A percentile compares a stretch with the other conserved stretches of the same genome.
Conservation (phyloP, 2,888 invertebrate species). For the Cerastoderma edule region DNA sequence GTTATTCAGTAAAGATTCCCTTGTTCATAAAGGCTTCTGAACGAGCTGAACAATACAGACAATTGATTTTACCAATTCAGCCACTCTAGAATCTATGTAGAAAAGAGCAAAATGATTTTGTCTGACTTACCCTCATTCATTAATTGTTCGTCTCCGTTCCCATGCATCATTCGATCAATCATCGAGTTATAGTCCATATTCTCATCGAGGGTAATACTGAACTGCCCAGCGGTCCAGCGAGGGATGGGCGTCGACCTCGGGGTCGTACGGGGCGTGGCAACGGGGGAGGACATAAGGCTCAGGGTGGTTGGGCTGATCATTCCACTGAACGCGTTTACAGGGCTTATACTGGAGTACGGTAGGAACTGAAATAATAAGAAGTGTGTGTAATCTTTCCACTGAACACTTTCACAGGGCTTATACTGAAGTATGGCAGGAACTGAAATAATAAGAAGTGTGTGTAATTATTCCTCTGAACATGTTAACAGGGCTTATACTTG, state of each 20-base stretch:
- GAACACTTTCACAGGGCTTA: constrained; percentile 92
- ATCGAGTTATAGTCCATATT: constrained; percentile 92
- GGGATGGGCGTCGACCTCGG: constrained; percentile 87
- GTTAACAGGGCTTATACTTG: constrained; percentile 92
- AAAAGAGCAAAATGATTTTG: too few species aligned
- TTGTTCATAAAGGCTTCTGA: too few species aligned
- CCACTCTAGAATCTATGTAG: too few species aligned
- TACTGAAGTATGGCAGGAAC: constrained; percentile 96
- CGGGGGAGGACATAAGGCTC: constrained; percentile 91
- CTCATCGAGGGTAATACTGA: constrained; percentile 93
- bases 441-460: too few species aligned
- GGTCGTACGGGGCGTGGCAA: constrained; percentile 89
- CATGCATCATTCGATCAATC: constrained; percentile 88
- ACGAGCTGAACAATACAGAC: too few species aligned
- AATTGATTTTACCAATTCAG: too few species aligned
- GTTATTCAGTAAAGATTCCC: too few species aligned
- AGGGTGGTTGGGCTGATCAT: constrained; percentile 95
- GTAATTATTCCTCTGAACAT: constrained; percentile 93
- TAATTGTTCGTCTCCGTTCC: constrained; percentile 86
- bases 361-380: constrained; percentile 91
- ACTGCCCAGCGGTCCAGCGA: constrained; percentile 94
- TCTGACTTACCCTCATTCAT: constrained; percentile 86
- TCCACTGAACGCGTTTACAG: constrained; percentile 91
- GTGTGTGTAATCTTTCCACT: constrained; percentile 93
- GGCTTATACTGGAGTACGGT: constrained; percentile 94